These are phyloP conservation scores for Aradophagus sp. DNA, from an alignment of 1,140 invertebrate species.

Conservation along the genomic window DNA sequence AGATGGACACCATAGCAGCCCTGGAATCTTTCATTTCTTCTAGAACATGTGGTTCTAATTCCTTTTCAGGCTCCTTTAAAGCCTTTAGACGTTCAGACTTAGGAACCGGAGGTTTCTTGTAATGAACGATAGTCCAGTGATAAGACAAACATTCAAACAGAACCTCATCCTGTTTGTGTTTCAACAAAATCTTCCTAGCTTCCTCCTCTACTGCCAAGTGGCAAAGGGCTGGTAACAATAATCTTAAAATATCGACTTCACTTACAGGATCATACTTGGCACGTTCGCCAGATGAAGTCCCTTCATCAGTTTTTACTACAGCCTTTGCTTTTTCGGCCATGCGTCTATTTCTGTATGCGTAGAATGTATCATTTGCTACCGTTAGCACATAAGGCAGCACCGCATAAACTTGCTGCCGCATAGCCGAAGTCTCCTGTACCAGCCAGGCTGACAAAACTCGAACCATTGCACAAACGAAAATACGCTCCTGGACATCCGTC, in stretches of 20 bases:
- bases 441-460: slow-evolving; percentile 90
- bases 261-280: slow-evolving; percentile 78
- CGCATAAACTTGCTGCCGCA: slow-evolving; percentile 87
- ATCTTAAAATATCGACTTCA: slow-evolving; percentile 83
- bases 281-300: slow-evolving; percentile 59
- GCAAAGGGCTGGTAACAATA: slow-evolving; percentile 90
- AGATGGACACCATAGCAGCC: slow-evolving; percentile 88
- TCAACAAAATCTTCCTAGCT: slow-evolving; percentile 86
- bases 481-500: slow-evolving; percentile 79
- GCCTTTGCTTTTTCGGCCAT: slow-evolving; percentile 79
- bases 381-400: slow-evolving; percentile 86
- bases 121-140: slow-evolving; percentile 90
- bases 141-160: slow-evolving; percentile 86
- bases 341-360: slow-evolving; percentile 79
- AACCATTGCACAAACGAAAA: slow-evolving; percentile 88
- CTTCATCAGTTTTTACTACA: slow-evolving; percentile 73
- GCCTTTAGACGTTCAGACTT: slow-evolving; percentile 84
- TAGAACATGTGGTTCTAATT: slow-evolving; percentile 81
- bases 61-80: slow-evolving; percentile 82
- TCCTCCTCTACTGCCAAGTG: slow-evolving; percentile 93
- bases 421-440: slow-evolving; percentile 92
- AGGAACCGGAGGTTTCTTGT: slow-evolving; percentile 87
- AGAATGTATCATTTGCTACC: slow-evolving; percentile 87
- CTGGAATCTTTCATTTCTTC: slow-evolving; percentile 89
- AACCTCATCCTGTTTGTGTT: slow-evolving; percentile 86